Evolutionary conservation across 2,113 vertebrate genomes (phyloP).

Genomic region (Perca flavescens): DNA sequence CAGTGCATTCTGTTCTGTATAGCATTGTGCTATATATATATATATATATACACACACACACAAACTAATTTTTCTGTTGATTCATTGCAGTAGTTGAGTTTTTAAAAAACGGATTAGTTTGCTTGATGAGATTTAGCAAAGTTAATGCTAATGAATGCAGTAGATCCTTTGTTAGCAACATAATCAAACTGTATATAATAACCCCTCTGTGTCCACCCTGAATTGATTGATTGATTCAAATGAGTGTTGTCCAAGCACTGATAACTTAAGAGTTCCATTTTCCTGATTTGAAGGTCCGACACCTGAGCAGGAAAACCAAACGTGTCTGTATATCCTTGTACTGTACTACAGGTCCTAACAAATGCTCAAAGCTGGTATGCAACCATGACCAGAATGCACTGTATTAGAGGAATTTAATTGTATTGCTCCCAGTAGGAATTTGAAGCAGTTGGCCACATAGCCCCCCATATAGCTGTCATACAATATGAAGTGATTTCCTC

Average conservation of each 20-base stretch:
- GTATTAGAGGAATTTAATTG: slow-evolving; percentile 63
- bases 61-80: slow-evolving; percentile 45
- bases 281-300: slow-evolving; percentile 53
- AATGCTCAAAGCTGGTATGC: slow-evolving; percentile 65
- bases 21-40: slow-evolving; percentile 41
- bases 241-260: slow-evolving; percentile 73
- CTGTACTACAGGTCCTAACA: slow-evolving; percentile 74
- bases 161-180: slow-evolving; percentile 35
- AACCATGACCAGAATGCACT: slow-evolving; percentile 79
- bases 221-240: slow-evolving; percentile 34
- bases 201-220: slow-evolving; percentile 41
- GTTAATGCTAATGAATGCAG: slow-evolving; percentile 52
- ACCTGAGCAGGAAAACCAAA: slow-evolving; percentile 60
- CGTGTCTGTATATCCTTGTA: slow-evolving; percentile 71
- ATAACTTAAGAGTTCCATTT: slow-evolving; percentile 50
- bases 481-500: slow-evolving; percentile 63
- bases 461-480: slow-evolving; percentile 39
- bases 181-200: slow-evolving; percentile 60
- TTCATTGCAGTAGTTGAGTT: slow-evolving; percentile 56
- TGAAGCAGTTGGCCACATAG: slow-evolving; percentile 33
- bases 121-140: slow-evolving; percentile 59
- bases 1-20: slow-evolving; percentile 72
- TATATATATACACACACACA: background rate
- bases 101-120: slow-evolving; percentile 41
- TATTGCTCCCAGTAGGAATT: slow-evolving; percentile 48